A percentile compares a stretch with the other conserved stretches of the same genome.
These are phyloP conservation scores for Sphecodes monilicornis DNA, from an alignment of 2,888 invertebrate species.

Conservation along the genomic window DNA sequence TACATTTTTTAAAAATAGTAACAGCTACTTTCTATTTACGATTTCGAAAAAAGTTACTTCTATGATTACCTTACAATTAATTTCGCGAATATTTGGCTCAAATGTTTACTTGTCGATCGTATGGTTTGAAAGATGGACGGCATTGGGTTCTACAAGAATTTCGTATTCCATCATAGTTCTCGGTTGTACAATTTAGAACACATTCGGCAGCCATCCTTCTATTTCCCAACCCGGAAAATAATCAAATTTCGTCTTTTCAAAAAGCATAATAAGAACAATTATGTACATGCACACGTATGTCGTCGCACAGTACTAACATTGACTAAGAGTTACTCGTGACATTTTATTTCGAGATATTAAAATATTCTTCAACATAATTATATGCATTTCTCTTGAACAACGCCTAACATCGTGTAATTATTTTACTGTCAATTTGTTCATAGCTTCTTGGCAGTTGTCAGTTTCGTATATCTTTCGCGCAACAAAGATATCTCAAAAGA, in stretches of 20 bases:
- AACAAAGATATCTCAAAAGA: background rate
- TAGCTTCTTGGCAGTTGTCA: slow-evolving; percentile 1
- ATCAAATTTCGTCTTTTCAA: background rate
- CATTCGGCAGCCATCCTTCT: slow-evolving; percentile 51
- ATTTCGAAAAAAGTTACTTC: background rate
- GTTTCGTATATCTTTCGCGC: background rate
- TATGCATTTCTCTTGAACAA: background rate
- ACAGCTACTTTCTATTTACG: background rate
- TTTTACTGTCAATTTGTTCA: background rate
- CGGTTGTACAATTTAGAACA: slow-evolving; percentile 59
- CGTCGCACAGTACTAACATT: background rate
- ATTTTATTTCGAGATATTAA: background rate
- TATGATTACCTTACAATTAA: slow-evolving; percentile 29
- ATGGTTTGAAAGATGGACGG: background rate
- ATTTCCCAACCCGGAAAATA: background rate
- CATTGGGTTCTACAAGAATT: background rate
- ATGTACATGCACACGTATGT: background rate
- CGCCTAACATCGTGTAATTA: background rate
- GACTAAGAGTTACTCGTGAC: slow-evolving; percentile 20
- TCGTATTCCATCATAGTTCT: background rate
- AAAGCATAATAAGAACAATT: background rate
- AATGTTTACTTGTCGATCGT: slow-evolving; percentile 4
- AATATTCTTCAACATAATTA: background rate
- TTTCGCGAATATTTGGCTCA: slow-evolving; percentile 29
- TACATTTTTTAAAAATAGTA: slow-evolving; percentile 56